A percentile compares a stretch with the other conserved stretches of the same genome.
Evolutionary conservation across 2,888 invertebrate genomes (phyloP).

Genomic region (Caenorhabditis panamensis): DNA sequence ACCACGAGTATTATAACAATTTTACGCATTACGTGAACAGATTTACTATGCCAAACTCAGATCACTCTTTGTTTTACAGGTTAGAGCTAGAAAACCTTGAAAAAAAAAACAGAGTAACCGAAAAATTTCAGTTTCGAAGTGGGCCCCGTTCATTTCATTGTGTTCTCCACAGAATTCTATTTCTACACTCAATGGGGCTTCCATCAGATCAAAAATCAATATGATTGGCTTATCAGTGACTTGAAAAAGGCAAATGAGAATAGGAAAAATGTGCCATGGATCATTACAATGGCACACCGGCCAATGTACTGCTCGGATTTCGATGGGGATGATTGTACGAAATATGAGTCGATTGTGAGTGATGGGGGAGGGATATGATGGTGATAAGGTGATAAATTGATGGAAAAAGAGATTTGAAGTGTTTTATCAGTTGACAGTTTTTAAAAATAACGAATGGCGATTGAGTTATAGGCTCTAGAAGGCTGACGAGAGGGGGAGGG

Average conservation of each 20-base stretch:
- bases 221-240: slow-evolving; percentile 77
- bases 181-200: slow-evolving; percentile 92
- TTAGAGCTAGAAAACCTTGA: slow-evolving; percentile 29
- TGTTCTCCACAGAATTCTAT: slow-evolving; percentile 94
- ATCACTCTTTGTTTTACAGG: slow-evolving; percentile 81
- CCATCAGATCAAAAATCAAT: slow-evolving; percentile 84
- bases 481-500: no score
- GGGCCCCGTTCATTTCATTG: slow-evolving; percentile 92
- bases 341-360: slow-evolving; percentile 78
- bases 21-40: slow-evolving; percentile 94
- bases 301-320: slow-evolving; percentile 94
- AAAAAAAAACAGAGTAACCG: no score
- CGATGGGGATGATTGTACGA: slow-evolving; percentile 88
- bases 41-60: slow-evolving; percentile 89
- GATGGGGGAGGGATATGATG: no score
- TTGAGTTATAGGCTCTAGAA: no score
- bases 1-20: slow-evolving; percentile 71
- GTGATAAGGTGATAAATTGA: no score
- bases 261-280: slow-evolving; percentile 86
- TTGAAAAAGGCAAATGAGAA: slow-evolving; percentile 76
- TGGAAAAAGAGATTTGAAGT: no score
- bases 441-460: no score
- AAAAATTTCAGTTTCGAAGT: slow-evolving; percentile 90
- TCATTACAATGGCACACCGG: slow-evolving; percentile 89
- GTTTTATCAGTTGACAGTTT: no score